Base-by-base conservation (phyloP, 2,797 vertebrate genomes). In the Typhlichthys subterraneus region DNA sequence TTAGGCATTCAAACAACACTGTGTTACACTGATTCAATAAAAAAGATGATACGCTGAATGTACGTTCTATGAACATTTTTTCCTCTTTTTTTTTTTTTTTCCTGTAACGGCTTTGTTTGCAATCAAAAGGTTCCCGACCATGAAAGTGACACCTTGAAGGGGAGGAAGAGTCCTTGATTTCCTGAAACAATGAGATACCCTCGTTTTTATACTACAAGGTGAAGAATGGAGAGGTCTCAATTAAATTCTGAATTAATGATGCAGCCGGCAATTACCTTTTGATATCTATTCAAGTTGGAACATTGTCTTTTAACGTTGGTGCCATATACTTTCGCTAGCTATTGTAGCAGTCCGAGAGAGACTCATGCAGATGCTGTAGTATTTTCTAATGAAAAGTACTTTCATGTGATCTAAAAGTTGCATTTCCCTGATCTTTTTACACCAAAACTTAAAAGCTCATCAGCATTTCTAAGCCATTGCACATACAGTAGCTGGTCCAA, bases 161-260 rank as follows among this genome's bases (percentile, higher is more conserved):
- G 7, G 17, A 57, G 57, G 59, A 78, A n/a, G 52, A 8, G 58
- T 50, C 68, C 72, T 82, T 77, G 80, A 78, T 69, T 83, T 75
- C 53, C 65, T 19, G 59, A 55, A 63, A 80, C 65, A 78, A 65
- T 70, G 63, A 59, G 60, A 55, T 50, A 13, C 38, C 48, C 71
- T 68, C 51, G 69, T 64, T 67, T 57, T 54, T 48, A 59, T 42
- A 42, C 66, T 23, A 72, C 69, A 59, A 71, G 68, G 61, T 67
- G 63, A 81, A 77, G 76, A 65, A 61, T 56, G 63, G 69, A 60
- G 66, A 65, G 68, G 61, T 68, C 66, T 69, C 70, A 83, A 80
- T 79, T 75, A 75, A 76, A 83, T 63, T 61, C 68, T 60, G 61
- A 81, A 87, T 83, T 82, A 85, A 81, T 76, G 81, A 79, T 55